Base-by-base conservation (phyloP, 2,797 vertebrate species). In the Anguilla marmorata region DNA sequence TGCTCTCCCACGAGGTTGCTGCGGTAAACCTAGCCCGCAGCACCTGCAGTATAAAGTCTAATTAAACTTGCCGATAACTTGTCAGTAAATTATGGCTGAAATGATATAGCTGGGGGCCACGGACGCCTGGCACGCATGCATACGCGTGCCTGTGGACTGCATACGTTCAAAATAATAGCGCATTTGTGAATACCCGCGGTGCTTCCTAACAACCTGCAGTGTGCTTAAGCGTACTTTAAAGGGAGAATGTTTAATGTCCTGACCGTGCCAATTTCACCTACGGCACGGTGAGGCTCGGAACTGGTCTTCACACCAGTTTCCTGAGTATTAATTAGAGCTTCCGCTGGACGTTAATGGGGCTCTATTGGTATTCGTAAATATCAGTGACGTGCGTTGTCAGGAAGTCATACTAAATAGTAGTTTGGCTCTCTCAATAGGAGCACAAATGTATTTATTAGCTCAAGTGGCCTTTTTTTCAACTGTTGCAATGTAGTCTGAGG, bases 401-500 rank as follows among this genome's bases (percentile, higher is more conserved):
- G 0, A 5, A 21, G 58, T 58, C 12, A 30, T 72, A 84, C 60
- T 84, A 90, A 86, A 91, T 91, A 88, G 90, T 90, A 88, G 90
- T 88, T 90, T 88, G 93, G 90, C 86, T 93, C 90, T 93, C 33
- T 94, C 93, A 95, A 94, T 91, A 92, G 91, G 74, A 91, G 86
- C 33, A 9, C 84, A 58, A 89, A 87, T 72, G 91, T 93, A 91
- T 94, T 95, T 94, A 95, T 94, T 95, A 87, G 94, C 94, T 93
- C 92, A 93, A 90, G 88, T 85, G 90, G 92, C 2, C 30, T 91
- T 91, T 90, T 88, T 89, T 58, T 88, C 86, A 8, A 37, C 92
- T 92, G 91, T 91, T 89, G 87, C 72, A 86, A 89, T 89, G 37
- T 85, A 60, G 88, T 90, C 91, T 90, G 86, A 56, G 85, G 88